Base-by-base conservation (phyloP, 2,113 vertebrate species). In the Pomatorhinus ruficollis region DNA sequence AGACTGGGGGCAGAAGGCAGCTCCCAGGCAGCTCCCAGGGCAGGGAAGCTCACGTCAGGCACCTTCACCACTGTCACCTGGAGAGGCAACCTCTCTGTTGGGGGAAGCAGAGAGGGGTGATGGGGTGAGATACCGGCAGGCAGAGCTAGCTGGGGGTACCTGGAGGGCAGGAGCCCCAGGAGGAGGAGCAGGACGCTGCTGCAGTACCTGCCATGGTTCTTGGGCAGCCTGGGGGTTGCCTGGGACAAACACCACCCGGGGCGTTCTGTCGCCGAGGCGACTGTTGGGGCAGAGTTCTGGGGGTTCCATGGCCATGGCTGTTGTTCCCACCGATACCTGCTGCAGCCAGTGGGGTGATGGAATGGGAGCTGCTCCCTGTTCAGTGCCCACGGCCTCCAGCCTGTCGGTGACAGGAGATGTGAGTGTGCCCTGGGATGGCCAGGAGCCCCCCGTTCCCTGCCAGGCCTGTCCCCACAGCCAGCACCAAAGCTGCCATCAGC, bases 171-270 rank as follows among this genome's bases (percentile, higher is more conserved):
- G 25, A 61, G 40, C 31, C 63, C 30, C 25, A 35, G 47, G 63
- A 61, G 47, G 63, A 61, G 30, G 54, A 69, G 25, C 42, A 31
- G 47, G 17, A 40, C 30, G 12, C 54, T 49, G n/a, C 63, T 83
- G 40, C 35, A 42, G 35, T 90, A 83, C 87, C 87, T 83, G 79
- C 63, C 87, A 90, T 90, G 87, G n/a, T 54, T 54, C 30, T 47
- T 49, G 70, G 25, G 40, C 24, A 69, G 40, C 27, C 63, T 27
- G 54, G 25, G 39, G 7, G 6, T 15, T 27, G 30, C 30, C 0
- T 40, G 30, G 63, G 24, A 30, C 63, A 35, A 31, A 18, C 61
- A 31, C 24, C 45, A 21, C 31, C 21, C 0, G 1, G 13, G 47
- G 24, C 3, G 9, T 83, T 89, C 78, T 60, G 61, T 89, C 0